Percentiles rank a stretch among this genome's conserved stretches.
Conservation (phyloP, 2,888 invertebrate genomes). For the Cataglyphis rosenhaueri region DNA sequence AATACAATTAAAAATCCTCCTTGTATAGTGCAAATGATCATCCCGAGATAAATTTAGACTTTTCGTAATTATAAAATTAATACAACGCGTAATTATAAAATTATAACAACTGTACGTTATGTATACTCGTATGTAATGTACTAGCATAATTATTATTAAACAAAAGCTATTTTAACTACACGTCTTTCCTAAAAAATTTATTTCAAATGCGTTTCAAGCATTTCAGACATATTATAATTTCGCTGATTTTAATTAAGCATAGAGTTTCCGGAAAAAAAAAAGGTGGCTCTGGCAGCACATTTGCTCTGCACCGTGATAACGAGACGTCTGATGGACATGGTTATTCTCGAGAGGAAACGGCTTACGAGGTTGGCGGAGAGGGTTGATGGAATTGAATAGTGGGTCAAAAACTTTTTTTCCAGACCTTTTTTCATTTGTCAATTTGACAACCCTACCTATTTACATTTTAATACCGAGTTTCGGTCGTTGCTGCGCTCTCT, state of each 20-base stretch:
- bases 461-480: conserved; percentile 66
- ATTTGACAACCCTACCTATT: conserved; percentile 62
- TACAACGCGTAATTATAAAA: not conserved
- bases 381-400: conserved; percentile 79
- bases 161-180: conserved; percentile 25
- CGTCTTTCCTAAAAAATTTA: not conserved
- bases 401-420: conserved; percentile 72
- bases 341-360: conserved; percentile 81
- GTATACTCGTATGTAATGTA: too few species aligned
- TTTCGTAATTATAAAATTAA: too few species aligned
- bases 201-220: conserved; percentile 47
- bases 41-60: not conserved
- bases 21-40: not conserved
- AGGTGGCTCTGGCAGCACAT: conserved; percentile 51
- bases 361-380: conserved; percentile 55
- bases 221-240: conserved; percentile 75
- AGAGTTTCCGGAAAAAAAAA: conserved; percentile 72
- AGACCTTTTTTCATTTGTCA: conserved; percentile 57
- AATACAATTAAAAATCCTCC: not conserved
- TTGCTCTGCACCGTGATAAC: conserved; percentile 75
- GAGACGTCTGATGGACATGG: conserved; percentile 84
- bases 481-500: not conserved
- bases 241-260: conserved; percentile 78
- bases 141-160: not conserved
- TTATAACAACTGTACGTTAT: not conserved